Conservation (phyloP, 2,113 vertebrate genomes). For the Ginglymostoma cirratum region DNA sequence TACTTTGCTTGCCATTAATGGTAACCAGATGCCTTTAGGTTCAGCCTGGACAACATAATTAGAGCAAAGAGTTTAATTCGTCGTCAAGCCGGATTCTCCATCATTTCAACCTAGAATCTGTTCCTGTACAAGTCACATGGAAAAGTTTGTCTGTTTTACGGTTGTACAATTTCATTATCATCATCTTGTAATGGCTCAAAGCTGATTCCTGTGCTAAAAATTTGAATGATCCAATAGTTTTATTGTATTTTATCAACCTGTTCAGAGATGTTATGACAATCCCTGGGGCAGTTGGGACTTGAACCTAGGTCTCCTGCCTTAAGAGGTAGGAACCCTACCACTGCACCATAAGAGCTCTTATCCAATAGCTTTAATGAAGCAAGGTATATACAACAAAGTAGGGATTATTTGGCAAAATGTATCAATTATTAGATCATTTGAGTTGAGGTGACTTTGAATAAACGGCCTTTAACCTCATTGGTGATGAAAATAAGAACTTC, state of each 20-base stretch:
- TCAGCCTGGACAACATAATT: neutral
- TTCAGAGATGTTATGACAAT: too few species aligned
- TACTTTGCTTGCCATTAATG: slow-evolving; percentile 22
- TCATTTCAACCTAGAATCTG: neutral
- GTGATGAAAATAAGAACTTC: neutral
- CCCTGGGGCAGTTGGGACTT: too few species aligned
- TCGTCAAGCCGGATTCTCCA: neutral
- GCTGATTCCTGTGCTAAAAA: neutral
- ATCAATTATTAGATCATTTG: neutral
- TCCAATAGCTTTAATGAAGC: neutral
- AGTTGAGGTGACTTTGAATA: neutral
- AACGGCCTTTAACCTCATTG: neutral
- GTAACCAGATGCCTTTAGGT: slow-evolving; percentile 16
- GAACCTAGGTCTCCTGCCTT: too few species aligned
- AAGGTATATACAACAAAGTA: neutral
- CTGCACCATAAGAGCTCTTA: too few species aligned
- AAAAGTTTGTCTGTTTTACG: too few species aligned
- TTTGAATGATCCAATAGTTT: neutral
- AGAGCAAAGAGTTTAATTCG: neutral
- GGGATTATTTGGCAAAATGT: neutral
- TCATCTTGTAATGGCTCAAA: neutral
- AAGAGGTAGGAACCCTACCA: too few species aligned
- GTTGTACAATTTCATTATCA: neutral
- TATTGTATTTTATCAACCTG: too few species aligned
- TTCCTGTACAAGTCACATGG: neutral